Conservation (phyloP, 2,888 invertebrate species). For the Diplazon laetatorius region DNA sequence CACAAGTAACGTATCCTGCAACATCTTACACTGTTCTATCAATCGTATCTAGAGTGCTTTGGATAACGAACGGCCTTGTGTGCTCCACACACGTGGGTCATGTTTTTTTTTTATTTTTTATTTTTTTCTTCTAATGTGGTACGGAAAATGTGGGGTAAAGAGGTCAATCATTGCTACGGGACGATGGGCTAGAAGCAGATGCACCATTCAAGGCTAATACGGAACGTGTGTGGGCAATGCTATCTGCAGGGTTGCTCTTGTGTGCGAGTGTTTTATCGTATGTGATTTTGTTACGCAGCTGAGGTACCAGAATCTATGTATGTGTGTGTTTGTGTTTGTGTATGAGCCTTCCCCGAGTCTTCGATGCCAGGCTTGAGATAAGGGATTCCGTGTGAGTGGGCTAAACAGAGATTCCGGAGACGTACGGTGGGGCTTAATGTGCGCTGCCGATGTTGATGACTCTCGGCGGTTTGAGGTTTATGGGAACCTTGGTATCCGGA, state of each 20-base stretch:
- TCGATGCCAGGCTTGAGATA: slow-evolving; percentile 33
- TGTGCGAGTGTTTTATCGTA: neutral
- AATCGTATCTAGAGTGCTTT: slow-evolving; percentile 54
- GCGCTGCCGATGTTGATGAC: slow-evolving; percentile 28
- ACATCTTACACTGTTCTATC: slow-evolving; percentile 30
- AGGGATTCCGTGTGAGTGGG: slow-evolving; percentile 22
- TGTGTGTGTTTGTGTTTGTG: no score
- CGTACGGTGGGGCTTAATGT: slow-evolving; percentile 29
- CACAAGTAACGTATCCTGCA: slow-evolving; percentile 30
- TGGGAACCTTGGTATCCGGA: slow-evolving; percentile 29
- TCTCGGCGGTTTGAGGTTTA: slow-evolving; percentile 40
- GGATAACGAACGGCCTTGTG: slow-evolving; percentile 35
- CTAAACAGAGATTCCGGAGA: slow-evolving; percentile 41
- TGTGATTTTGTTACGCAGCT: slow-evolving; percentile 23
- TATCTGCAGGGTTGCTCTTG: slow-evolving; percentile 1
- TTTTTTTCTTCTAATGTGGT: slow-evolving; percentile 1
- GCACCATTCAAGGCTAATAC: slow-evolving; percentile 22
- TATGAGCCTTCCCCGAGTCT: slow-evolving; percentile 21
- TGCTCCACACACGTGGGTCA: slow-evolving; percentile 6
- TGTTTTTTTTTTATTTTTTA: no score
- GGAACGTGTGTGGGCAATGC: slow-evolving; percentile 18
- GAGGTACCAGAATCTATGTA: no score
- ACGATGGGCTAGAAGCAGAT: slow-evolving; percentile 46
- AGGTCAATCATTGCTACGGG: slow-evolving; percentile 30
- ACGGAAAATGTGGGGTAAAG: slow-evolving; percentile 24